Conservation (phyloP, 1,140 invertebrate species). For the Sycobia sp. region DNA sequence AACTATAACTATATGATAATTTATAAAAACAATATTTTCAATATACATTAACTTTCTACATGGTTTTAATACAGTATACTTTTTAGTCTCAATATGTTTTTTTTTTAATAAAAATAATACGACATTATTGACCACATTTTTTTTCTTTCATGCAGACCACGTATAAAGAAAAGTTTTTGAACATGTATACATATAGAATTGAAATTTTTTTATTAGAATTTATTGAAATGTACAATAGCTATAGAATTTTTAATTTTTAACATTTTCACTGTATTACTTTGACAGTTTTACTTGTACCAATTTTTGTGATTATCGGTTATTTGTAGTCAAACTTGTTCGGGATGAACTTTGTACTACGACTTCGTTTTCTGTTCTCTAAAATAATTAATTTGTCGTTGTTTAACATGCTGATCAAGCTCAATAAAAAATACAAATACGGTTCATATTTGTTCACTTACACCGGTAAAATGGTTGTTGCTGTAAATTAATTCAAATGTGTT, state of each 20-base stretch:
- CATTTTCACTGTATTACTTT: conserved; percentile 10
- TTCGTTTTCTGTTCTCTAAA: not conserved
- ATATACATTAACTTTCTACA: no score
- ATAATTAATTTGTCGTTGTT: conserved; percentile 6
- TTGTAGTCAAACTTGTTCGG: conserved; percentile 2
- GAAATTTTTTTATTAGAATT: not conserved
- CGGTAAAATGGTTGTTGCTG: no score
- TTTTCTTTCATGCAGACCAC: not conserved
- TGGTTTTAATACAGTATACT: not conserved
- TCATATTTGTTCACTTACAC: not conserved
- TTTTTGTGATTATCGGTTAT: conserved; percentile 23
- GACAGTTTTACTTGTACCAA: conserved; percentile 4
- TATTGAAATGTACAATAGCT: conserved; percentile 3
- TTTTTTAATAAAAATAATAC: conserved; percentile 12
- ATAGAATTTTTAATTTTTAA: conserved; percentile 21
- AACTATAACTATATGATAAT: not conserved
- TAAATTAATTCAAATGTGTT: no score
- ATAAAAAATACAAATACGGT: not conserved
- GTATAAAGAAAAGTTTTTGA: conserved; percentile 1
- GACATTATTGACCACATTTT: conserved; percentile 10
- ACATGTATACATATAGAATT: not conserved
- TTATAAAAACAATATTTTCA: not conserved
- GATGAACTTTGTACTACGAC: conserved; percentile 20
- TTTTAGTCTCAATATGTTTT: not conserved
- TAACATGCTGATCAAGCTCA: no score